These are phyloP conservation scores for Paguma larvata DNA, from an alignment of 2,797 vertebrate genomes.

Conservation along the genomic window DNA sequence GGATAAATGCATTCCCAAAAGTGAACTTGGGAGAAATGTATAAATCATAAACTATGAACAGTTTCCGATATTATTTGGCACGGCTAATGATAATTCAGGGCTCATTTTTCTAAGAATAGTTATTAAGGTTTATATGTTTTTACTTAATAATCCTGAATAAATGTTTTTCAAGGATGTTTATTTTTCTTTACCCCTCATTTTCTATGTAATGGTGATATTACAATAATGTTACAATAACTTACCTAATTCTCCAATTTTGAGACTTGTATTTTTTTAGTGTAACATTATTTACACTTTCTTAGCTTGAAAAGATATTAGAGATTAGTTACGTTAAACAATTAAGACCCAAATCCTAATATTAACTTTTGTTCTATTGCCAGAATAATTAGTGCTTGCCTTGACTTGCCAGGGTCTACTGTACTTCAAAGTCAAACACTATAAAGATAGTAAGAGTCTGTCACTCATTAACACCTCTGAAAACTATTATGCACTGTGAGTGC, in stretches of 20 bases:
- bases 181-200: neutral
- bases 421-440: constrained; percentile 33
- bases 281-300: neutral
- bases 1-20: neutral
- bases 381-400: constrained; percentile 8
- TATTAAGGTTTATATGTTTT: neutral
- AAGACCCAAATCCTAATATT: neutral
- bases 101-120: neutral
- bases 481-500: neutral
- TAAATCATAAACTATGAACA: neutral
- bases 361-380: constrained; percentile 12
- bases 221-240: neutral
- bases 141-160: neutral
- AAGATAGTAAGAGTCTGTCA: neutral
- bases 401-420: constrained; percentile 5
- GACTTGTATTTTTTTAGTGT: neutral
- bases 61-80: neutral
- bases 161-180: neutral
- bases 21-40: neutral
- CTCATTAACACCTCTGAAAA: neutral
- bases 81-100: neutral
- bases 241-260: neutral
- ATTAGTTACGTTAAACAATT: constrained; percentile 8
- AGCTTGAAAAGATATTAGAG: neutral
- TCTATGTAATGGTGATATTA: neutral